phyloP scores from a whole-genome alignment of 2,113 vertebrate genomes.

The Oryzias woworae region DNA sequence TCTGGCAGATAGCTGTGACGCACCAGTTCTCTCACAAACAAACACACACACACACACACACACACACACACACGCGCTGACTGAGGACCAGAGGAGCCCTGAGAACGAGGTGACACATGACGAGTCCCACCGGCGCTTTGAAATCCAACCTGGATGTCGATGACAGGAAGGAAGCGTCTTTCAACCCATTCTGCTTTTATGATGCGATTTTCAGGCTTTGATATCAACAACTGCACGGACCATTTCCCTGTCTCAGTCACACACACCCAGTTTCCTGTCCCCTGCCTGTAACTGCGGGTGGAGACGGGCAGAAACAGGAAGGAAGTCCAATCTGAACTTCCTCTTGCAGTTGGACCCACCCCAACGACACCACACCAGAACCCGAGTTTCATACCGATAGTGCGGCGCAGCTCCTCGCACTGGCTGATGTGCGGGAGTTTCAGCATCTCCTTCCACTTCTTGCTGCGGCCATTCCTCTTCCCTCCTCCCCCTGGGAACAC shows the following conservation, averaged over 20 bases:
- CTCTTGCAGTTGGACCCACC: conserved; percentile 61
- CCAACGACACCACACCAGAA: conserved; percentile 48
- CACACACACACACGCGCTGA: conserved; percentile 48
- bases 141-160: conserved; percentile 12
- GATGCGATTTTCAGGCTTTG: not conserved
- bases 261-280: conserved; percentile 63
- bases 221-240: conserved; percentile 15
- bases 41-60: conserved; percentile 16
- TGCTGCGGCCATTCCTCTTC: conserved; percentile 88
- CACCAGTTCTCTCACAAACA: conserved; percentile 33
- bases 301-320: conserved; percentile 73
- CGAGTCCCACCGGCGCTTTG: conserved; percentile 15
- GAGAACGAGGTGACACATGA: conserved; percentile 23
- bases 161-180: conserved; percentile 18
- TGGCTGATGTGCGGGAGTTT: conserved; percentile 87
- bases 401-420: conserved; percentile 83
- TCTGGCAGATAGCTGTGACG: conserved; percentile 69
- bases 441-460: conserved; percentile 93
- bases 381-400: conserved; percentile 78
- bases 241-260: conserved; percentile 31
- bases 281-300: conserved; percentile 64
- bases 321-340: conserved; percentile 75
- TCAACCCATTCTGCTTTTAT: conserved; percentile 19
- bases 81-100: conserved; percentile 18
- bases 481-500: conserved; percentile 79